Conservation (phyloP, 2,113 vertebrate species). For the Zosterops japonicus region DNA sequence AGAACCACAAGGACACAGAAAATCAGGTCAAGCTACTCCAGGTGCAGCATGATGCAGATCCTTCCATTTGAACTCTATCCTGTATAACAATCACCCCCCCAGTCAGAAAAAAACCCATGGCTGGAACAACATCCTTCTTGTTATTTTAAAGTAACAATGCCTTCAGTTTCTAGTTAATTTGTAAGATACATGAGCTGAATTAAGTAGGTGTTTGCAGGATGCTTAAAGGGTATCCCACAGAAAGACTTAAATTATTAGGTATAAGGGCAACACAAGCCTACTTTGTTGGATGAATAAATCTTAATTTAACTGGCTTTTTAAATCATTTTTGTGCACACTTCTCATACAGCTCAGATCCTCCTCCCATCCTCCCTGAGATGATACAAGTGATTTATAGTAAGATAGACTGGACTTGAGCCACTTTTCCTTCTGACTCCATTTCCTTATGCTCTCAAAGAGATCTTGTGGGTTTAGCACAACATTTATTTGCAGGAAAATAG, state of each 20-base stretch:
- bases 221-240: background rate
- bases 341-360: background rate
- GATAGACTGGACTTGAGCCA: background rate
- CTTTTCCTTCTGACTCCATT: background rate
- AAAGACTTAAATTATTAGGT: background rate
- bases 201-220: background rate
- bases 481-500: background rate
- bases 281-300: background rate
- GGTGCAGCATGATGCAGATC: background rate
- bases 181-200: background rate
- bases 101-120: fast-evolving
- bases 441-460: background rate
- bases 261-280: background rate
- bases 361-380: background rate
- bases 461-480: background rate
- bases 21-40: background rate
- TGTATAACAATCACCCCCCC: background rate
- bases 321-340: background rate
- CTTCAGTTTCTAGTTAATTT: background rate
- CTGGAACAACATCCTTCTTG: background rate
- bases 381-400: background rate
- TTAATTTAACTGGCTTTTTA: background rate
- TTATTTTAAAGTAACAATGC: background rate
- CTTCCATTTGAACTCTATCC: background rate
- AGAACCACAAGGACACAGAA: background rate